Evolutionary conservation across 2,113 vertebrate genomes (phyloP), one percentile per base, ranked within the genome.

Genomic region (Halcyon malimbica): DNA sequence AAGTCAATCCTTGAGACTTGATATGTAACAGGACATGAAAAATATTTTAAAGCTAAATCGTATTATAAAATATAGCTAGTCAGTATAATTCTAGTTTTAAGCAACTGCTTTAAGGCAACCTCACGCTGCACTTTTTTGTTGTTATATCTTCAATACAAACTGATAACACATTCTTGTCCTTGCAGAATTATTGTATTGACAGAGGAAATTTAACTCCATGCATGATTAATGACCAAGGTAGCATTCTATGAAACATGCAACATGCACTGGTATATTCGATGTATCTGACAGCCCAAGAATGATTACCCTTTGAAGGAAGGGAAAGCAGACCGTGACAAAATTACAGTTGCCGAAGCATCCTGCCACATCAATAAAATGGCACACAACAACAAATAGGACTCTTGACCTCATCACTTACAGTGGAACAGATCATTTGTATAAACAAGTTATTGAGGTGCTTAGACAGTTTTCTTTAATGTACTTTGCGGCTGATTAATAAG

Each of bases 391-490:
- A 83, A 96, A 96, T 16, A 63, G 50, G 65, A 23, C 75, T 83
- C 87, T 16, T 79, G 93, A 95, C 91, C 95, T 82, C 89, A 69
- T 85, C 62, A 11, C 81, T 91, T 91, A 76, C 59, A 46, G 11
- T 3, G 33, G 26, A 79, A 65, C 78, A 37, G 84, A 96, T 85
- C 74, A 90, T 96, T 94, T 93, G 81, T 93, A 95, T 90, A 91
- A 96, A 87, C 94, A 94, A 85, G 89, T 95, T 91, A 87, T 95
- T 94, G 41, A 44, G 84, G 87, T 76, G 65, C 35, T 87, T 62
- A 50, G 73, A 70, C 19, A 60, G 56, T 60, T 84, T 80, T 79
- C 50, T 65, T 95, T 91, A 75, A 79, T 90, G 78, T 37, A 83
- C 62, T 89, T 93, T 65, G 77, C 1, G 8, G 16, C 24, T 94